A percentile compares a stretch with the other conserved stretches of the same genome.
Conservation (phyloP, 2,797 vertebrate genomes). For the Hoplostethus mediterraneus region DNA sequence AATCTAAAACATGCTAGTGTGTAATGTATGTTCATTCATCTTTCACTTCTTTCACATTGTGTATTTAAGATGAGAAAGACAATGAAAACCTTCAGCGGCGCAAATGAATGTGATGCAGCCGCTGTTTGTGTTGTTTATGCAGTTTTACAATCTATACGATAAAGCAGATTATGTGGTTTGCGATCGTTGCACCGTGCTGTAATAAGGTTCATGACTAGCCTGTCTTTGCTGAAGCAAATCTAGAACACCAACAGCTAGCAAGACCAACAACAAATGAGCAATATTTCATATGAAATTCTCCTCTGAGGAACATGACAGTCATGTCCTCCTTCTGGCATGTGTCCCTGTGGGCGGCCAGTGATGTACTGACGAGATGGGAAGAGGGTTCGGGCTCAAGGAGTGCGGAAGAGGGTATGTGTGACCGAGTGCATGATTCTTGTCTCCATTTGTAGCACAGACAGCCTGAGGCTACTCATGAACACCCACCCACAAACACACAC, state of each 20-base stretch:
- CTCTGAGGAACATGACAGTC: conserved; percentile 60
- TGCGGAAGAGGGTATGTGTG: conserved; percentile 47
- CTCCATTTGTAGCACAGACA: conserved; percentile 55
- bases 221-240: no score
- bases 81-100: not conserved
- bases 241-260: conserved; percentile 18
- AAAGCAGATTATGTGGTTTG: conserved; percentile 35
- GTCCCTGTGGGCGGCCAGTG: conserved; percentile 56
- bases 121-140: conserved; percentile 9
- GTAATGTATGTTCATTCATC: no score
- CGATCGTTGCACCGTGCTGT: not conserved
- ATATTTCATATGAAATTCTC: conserved; percentile 63
- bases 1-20: no score
- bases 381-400: conserved; percentile 49
- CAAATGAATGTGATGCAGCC: not conserved
- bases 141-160: conserved; percentile 30
- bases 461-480: conserved; percentile 39
- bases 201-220: conserved; percentile 22
- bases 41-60: not conserved
- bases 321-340: conserved; percentile 52
- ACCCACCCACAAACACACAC: conserved; percentile 31
- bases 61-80: not conserved
- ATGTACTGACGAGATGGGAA: conserved; percentile 57
- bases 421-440: conserved; percentile 63
- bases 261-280: conserved; percentile 62